Percentiles rank a stretch among this genome's conserved stretches.
Conservation (phyloP, 2,113 vertebrate species). For the Barnardius zonarius region DNA sequence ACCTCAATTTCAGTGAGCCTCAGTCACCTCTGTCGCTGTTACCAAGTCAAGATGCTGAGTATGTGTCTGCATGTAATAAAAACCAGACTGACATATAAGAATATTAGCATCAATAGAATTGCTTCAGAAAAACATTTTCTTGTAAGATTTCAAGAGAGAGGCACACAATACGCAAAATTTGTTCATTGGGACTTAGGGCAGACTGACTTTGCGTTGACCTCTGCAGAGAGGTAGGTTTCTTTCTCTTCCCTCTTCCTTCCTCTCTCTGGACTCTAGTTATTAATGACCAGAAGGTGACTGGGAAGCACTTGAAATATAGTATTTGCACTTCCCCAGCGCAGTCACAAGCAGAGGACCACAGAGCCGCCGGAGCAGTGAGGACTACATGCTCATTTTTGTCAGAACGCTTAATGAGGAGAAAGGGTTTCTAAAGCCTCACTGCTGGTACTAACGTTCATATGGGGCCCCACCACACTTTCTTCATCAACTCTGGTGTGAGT, state of each 20-base stretch:
- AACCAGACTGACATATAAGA: not conserved
- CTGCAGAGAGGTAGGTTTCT: not conserved
- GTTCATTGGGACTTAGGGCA: not conserved
- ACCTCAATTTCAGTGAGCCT: not conserved
- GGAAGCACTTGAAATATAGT: not conserved
- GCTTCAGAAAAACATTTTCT: not conserved
- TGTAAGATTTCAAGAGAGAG: not conserved
- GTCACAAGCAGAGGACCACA: not conserved
- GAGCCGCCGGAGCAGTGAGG: not conserved
- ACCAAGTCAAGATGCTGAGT: not conserved
- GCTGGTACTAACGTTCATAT: rapidly evolving
- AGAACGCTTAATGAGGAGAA: not conserved
- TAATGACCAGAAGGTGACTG: not conserved
- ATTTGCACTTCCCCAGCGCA: not conserved
- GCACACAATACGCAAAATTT: not conserved
- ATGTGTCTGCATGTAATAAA: not conserved
- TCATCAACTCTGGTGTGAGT: rapidly evolving
- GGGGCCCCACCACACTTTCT: not conserved
- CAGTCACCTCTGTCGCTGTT: not conserved
- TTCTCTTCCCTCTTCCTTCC: not conserved
- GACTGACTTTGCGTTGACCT: not conserved
- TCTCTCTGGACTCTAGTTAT: not conserved
- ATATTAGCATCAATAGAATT: not conserved
- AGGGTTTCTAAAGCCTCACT: not conserved
- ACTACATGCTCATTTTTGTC: not conserved